Percentiles rank a stretch among this genome's conserved stretches.
These are phyloP conservation scores for Melanotaenia pygmaea DNA, from an alignment of 2,797 vertebrate genomes.

Conservation along the genomic window DNA sequence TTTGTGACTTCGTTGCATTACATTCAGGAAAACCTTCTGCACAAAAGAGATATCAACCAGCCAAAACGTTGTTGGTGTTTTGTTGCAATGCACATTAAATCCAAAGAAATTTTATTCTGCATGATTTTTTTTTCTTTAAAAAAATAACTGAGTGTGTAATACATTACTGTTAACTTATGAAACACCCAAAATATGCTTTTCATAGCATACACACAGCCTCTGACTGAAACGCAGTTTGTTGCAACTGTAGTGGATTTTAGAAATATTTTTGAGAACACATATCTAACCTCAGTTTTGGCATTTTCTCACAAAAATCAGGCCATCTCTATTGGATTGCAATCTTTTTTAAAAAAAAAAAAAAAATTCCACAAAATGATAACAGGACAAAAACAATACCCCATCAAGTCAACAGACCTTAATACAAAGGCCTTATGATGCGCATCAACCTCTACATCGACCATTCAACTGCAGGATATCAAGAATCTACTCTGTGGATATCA, in stretches of 20 bases:
- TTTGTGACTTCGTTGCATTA: slow-evolving; percentile 9
- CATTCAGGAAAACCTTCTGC: neutral
- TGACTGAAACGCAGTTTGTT: neutral
- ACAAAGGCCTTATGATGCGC: neutral
- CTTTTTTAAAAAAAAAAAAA: too few relatives aligned
- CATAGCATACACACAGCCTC: neutral
- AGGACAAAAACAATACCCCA: neutral
- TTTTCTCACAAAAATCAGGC: neutral
- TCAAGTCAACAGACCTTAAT: neutral
- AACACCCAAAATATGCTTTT: neutral
- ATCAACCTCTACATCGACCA: neutral
- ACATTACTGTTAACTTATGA: neutral
- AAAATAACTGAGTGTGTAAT: neutral
- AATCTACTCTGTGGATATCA: neutral
- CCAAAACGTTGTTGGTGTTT: neutral
- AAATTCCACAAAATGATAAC: neutral
- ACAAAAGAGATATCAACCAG: neutral
- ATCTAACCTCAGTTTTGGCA: neutral
- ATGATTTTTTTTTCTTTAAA: neutral
- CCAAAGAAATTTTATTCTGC: neutral
- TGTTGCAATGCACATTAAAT: slow-evolving; percentile 8
- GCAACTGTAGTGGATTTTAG: neutral
- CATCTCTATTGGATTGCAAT: neutral
- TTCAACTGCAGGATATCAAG: neutral
- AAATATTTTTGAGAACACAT: neutral